Percentiles rank a stretch among this genome's conserved stretches.
These are phyloP conservation scores for Musca vetustissima DNA, from an alignment of 1,140 invertebrate genomes.

Conservation along the genomic window DNA sequence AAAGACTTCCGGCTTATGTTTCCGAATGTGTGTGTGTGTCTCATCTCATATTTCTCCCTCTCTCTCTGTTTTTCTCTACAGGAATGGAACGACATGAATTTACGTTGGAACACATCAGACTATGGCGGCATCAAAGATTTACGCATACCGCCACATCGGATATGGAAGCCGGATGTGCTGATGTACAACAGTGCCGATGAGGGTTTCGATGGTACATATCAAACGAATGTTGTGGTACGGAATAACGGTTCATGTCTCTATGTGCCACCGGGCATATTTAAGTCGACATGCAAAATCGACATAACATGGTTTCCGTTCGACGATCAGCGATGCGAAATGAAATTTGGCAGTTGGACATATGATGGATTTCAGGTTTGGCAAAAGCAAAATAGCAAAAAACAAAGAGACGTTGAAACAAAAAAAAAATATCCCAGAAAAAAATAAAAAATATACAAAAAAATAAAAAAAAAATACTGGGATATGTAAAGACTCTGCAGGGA, in stretches of 20 bases:
- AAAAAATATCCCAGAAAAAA: conserved; percentile 1
- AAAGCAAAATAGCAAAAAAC: conserved; percentile 7
- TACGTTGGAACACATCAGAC: conserved; percentile 94
- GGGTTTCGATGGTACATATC: conserved; percentile 96
- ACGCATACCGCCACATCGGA: conserved; percentile 90
- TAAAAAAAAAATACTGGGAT: background rate
- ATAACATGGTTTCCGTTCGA: conserved; percentile 99
- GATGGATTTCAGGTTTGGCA: conserved; percentile 86
- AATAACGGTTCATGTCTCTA: conserved; percentile 94
- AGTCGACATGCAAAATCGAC: conserved; percentile 99
- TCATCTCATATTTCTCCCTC: background rate
- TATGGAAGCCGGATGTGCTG: conserved; percentile 99
- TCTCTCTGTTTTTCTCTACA: conserved; percentile 52
- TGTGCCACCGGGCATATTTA: conserved; percentile 98
- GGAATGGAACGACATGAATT: conserved; percentile 99
- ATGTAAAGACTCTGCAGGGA: background rate
- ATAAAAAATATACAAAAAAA: background rate
- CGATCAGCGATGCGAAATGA: conserved; percentile 97
- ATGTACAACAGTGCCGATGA: conserved; percentile 99
- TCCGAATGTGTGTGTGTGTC: too few species aligned
- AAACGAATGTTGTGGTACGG: conserved; percentile 94
- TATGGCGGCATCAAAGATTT: conserved; percentile 96
- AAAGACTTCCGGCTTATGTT: too few species aligned
- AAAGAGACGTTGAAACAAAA: conserved; percentile 42
- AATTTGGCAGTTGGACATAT: conserved; percentile 97